Base-by-base conservation (phyloP, 2,888 invertebrate genomes). In the Erebia aethiops region DNA sequence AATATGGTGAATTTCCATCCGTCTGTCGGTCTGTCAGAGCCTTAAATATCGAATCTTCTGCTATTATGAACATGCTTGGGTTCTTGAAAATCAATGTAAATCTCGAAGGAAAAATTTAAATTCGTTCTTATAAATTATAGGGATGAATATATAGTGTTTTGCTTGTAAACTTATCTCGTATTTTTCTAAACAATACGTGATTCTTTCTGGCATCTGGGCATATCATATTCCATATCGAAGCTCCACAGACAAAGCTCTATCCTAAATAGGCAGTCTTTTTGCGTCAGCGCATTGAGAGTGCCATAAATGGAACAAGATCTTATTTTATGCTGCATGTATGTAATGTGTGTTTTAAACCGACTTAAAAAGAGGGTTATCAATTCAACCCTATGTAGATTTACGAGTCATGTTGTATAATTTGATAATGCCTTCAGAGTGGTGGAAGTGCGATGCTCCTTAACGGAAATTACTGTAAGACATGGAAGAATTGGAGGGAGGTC, bases 151-250 rank as follows among this genome's bases (percentile, higher is more conserved):
- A 56, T 21, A 13, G 13, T 56, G 26, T 57, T 57, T 57, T 26
- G 56, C 21, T 21, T 4, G 7, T 16, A 11, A 10, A 8, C 60
- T 16, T n/a, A 60, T 16, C 35, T 13, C 35, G 5, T 41, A 64
- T 64, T 18, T 14, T 66, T 43, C 43, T 21, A 16, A 66, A 64
- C 60, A 18, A 67, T 35, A 68, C 73, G 65, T 69, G 73, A 71
- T 61, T 58, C 62, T 68, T 68, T 66, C 43, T 67, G 61, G 61
- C 61, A 66, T 35, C 65, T 71, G 35, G 62, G 66, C 71, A 69
- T 73, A 73, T 73, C 73, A 52, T 66, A 56, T 73, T 73, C 18
- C 49, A 62, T 63, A 66, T 69, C 62, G 61, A 71, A 67, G 69
- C 63, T 71, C 54, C 21, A 61, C 61, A 61, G 60, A 60, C 62